Conservation (phyloP, 2,888 invertebrate species). For the Dryobota labecula region DNA sequence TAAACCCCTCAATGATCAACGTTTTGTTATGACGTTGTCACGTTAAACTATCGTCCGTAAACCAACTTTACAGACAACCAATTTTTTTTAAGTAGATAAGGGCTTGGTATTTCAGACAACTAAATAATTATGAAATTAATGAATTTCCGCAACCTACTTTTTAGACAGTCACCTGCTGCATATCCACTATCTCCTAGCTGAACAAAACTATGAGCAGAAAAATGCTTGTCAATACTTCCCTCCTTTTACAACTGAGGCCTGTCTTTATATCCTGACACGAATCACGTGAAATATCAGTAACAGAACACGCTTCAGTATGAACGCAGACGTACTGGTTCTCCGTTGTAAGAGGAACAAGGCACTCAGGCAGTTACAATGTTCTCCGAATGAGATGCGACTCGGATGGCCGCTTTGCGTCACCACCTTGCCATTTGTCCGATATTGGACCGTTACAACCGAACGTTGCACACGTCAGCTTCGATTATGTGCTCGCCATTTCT, state of each 20-base stretch:
- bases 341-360: slow-evolving; percentile 59
- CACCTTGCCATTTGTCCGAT: slow-evolving; percentile 75
- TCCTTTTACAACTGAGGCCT: not conserved
- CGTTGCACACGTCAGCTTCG: slow-evolving; percentile 71
- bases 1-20: too few species aligned
- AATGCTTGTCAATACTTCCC: not conserved
- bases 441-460: slow-evolving; percentile 74
- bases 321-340: slow-evolving; percentile 48
- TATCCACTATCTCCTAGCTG: not conserved
- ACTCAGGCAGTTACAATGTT: slow-evolving; percentile 72
- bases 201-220: not conserved
- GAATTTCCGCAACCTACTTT: too few species aligned
- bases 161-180: too few species aligned
- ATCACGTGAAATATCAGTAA: slow-evolving; percentile 13
- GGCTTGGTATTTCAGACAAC: not conserved
- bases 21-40: too few species aligned
- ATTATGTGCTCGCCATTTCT: slow-evolving; percentile 64
- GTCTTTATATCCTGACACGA: not conserved
- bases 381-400: slow-evolving; percentile 75
- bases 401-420: slow-evolving; percentile 82
- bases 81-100: too few species aligned
- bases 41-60: too few species aligned
- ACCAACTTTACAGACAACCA: too few species aligned
- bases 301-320: slow-evolving; percentile 45
- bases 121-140: too few species aligned